phyloP scores from a whole-genome alignment of 2,797 vertebrate species.

The Saxicola maurus region DNA sequence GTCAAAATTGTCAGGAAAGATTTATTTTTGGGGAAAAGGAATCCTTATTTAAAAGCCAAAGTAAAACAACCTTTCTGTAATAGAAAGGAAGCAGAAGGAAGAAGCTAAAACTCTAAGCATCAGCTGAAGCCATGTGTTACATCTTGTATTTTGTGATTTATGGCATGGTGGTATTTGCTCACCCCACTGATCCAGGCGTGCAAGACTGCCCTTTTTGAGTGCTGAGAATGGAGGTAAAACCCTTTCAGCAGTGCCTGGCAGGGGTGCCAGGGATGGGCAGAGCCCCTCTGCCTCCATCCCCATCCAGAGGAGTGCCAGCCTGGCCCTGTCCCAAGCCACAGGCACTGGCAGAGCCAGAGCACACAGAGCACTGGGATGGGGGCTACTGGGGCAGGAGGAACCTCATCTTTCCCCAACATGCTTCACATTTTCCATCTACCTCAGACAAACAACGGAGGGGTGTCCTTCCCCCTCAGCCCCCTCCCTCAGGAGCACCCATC shows the following conservation, averaged over 20 bases:
- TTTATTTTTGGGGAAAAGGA: background rate
- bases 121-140: background rate
- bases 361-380: background rate
- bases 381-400: background rate
- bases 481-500: background rate
- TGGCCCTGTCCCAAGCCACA: background rate
- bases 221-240: background rate
- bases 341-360: background rate
- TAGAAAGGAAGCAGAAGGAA: background rate
- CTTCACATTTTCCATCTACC: background rate
- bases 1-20: conserved; percentile 54
- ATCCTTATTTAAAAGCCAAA: background rate
- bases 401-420: fast-evolving
- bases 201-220: background rate
- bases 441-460: background rate
- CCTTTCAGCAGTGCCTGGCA: background rate
- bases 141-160: background rate
- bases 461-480: background rate
- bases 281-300: background rate
- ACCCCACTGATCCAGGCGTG: fast-evolving
- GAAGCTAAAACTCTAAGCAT: background rate
- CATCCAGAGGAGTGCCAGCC: fast-evolving
- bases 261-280: fast-evolving
- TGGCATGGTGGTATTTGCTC: background rate
- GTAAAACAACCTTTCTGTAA: background rate